Percentiles rank a stretch among this genome's conserved stretches.
phyloP scores from a whole-genome alignment of 1,140 invertebrate species.

The Forficula auricularia region DNA sequence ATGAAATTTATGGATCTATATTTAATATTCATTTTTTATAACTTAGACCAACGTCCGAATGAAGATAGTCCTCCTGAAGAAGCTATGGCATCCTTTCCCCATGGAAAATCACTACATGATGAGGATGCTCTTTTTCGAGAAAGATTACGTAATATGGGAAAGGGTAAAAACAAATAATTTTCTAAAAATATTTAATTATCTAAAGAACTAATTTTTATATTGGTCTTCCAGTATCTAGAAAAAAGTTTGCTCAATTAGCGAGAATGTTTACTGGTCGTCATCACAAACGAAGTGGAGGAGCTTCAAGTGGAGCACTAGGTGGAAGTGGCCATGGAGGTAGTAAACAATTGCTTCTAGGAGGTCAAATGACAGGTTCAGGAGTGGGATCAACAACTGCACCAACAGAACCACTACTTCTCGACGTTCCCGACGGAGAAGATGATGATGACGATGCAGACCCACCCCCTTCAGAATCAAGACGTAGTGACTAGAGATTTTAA shows the following conservation, averaged over 20 bases:
- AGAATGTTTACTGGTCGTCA: conserved; percentile 57
- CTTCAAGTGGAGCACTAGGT: too few species aligned
- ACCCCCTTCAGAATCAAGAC: too few species aligned
- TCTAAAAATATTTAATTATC: conserved; percentile 10
- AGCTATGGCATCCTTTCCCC: conserved; percentile 22
- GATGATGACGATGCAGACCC: too few species aligned
- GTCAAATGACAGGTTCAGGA: too few species aligned
- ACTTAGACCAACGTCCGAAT: too few species aligned
- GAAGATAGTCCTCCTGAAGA: conserved; percentile 21
- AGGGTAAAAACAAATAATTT: conserved; percentile 35
- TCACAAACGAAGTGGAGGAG: conserved; percentile 21
- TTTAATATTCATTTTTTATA: too few species aligned
- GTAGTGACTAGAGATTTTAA: too few species aligned
- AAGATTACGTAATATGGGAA: conserved; percentile 72
- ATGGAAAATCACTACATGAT: conserved; percentile 32
- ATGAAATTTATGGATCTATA: too few species aligned
- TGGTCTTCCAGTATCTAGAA: conserved; percentile 44
- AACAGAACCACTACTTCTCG: too few species aligned
- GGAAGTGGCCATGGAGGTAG: conserved; percentile 4
- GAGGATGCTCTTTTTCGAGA: conserved; percentile 64
- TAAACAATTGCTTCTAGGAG: too few species aligned
- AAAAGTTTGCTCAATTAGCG: conserved; percentile 65
- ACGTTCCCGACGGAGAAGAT: too few species aligned
- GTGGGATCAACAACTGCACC: too few species aligned
- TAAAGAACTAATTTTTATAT: conserved; percentile 8